phyloP scores from a whole-genome alignment of 2,888 invertebrate genomes.

The Sinodicranocentrus sp. region DNA sequence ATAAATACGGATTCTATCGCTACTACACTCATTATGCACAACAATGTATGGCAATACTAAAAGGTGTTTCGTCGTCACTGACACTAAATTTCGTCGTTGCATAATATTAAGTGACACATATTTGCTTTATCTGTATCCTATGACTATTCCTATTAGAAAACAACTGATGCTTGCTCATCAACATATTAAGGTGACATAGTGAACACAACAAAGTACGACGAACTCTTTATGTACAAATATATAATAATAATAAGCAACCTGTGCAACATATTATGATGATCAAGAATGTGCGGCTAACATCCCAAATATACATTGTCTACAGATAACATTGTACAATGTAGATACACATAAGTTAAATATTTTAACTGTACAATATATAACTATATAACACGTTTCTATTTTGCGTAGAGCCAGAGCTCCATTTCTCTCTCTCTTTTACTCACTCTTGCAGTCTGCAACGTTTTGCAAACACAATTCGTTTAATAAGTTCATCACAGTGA shows the following conservation, averaged over 20 bases:
- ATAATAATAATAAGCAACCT: conserved; percentile 27
- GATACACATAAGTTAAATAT: neutral
- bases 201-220: conserved; percentile 38
- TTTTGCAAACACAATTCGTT: conserved; percentile 6
- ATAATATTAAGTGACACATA: no score
- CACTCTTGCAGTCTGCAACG: neutral
- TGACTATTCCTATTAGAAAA: no score
- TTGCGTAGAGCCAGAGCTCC: no score
- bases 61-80: no score
- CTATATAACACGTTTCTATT: no score
- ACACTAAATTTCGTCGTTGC: no score
- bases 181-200: conserved; percentile 22
- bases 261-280: conserved; percentile 30
- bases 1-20: no score
- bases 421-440: no score
- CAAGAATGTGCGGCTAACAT: neutral
- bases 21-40: no score
- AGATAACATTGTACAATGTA: neutral
- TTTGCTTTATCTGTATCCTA: no score
- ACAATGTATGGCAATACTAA: no score
- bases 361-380: no score
- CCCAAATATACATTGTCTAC: neutral
- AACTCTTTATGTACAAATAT: conserved; percentile 10
- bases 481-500: conserved; percentile 52
- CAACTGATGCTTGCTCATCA: conserved; percentile 4